These are phyloP conservation scores for Apogon hyalosoma DNA, from an alignment of 2,797 vertebrate genomes.

Conservation along the genomic window DNA sequence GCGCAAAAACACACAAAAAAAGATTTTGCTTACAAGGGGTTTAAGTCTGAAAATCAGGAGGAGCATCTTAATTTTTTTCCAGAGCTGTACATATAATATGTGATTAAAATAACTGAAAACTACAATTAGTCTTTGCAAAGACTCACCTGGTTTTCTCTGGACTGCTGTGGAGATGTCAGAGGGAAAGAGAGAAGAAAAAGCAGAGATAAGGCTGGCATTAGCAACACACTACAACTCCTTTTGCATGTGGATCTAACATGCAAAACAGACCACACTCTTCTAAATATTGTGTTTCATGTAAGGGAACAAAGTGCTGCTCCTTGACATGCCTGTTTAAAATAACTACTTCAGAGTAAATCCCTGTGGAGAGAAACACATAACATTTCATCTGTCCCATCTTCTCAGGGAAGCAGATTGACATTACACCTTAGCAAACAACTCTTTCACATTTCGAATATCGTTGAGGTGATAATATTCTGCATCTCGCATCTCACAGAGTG, in stretches of 20 bases:
- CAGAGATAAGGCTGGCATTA: constrained; percentile 85
- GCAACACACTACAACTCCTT: constrained; percentile 80
- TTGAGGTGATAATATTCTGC: constrained; percentile 71
- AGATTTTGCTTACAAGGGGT: too few relatives aligned
- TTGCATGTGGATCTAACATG: constrained; percentile 95
- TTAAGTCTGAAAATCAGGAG: too few relatives aligned
- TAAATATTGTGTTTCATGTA: constrained; percentile 85
- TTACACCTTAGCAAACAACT: constrained; percentile 60
- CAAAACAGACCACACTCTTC: constrained; percentile 84
- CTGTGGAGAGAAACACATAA: constrained; percentile 74
- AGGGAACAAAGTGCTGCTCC: constrained; percentile 76
- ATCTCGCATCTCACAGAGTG: constrained; percentile 74
- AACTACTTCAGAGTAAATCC: constrained; percentile 31
- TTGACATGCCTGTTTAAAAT: constrained; percentile 81
- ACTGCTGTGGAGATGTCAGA: constrained; percentile 86
- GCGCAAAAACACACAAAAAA: too few relatives aligned
- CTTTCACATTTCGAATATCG: constrained; percentile 73
- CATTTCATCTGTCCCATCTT: constrained; percentile 88
- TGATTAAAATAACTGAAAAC: background rate
- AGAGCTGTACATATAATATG: too few relatives aligned
- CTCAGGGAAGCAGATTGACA: constrained; percentile 86
- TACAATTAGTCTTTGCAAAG: constrained; percentile 12
- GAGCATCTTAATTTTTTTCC: too few relatives aligned
- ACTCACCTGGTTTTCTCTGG: constrained; percentile 96
- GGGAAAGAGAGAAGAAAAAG: constrained; percentile 62